A percentile compares a stretch with the other conserved stretches of the same genome.
Conservation (phyloP, 2,888 invertebrate genomes). For the Patella caerulea region DNA sequence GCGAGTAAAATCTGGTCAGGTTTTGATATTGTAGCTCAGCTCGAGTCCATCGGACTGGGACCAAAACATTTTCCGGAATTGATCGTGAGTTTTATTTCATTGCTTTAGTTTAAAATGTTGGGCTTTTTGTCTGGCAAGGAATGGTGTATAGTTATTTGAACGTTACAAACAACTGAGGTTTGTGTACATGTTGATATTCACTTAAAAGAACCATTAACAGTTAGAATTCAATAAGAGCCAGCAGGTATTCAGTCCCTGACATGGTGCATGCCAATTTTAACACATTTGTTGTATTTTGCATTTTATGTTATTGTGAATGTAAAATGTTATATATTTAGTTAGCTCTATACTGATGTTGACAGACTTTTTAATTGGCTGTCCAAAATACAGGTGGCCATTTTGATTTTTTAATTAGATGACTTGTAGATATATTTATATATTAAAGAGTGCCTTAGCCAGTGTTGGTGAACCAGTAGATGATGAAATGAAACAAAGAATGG, state of each 20-base stretch:
- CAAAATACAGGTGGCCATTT: no score
- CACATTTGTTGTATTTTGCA: no score
- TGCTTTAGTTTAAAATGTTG: neutral
- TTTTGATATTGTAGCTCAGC: constrained; percentile 70
- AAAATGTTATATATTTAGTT: no score
- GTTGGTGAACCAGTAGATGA: constrained; percentile 45
- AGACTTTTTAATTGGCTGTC: no score
- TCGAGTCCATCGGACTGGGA: constrained; percentile 66
- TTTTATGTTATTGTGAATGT: no score
- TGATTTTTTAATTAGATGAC: no score
- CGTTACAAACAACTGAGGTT: neutral
- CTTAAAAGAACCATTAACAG: no score
- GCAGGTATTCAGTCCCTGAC: no score
- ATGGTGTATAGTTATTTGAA: neutral
- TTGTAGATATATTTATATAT: constrained; percentile 12
- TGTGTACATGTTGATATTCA: no score
- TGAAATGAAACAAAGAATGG: constrained; percentile 33
- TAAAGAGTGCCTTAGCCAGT: constrained; percentile 33
- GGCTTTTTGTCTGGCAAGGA: neutral
- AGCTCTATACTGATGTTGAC: no score
- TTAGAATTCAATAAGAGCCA: no score
- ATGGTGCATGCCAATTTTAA: no score
- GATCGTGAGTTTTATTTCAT: constrained; percentile 44
- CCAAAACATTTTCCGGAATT: constrained; percentile 59
- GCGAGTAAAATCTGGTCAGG: constrained; percentile 70